phyloP scores from a whole-genome alignment of 2,888 invertebrate genomes.

The Stenoptilia bipunctidactyla region DNA sequence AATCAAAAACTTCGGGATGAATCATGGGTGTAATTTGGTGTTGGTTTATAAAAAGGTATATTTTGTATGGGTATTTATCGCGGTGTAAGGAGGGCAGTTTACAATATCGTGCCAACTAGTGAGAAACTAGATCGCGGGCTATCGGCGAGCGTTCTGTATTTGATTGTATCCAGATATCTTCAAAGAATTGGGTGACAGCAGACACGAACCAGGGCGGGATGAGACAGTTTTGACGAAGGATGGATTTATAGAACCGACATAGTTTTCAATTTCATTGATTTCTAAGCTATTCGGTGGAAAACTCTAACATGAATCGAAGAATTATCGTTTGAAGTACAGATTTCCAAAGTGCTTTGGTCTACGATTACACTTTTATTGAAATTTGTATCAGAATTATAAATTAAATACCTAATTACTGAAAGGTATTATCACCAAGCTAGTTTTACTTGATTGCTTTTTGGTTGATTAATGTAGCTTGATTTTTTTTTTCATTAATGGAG shows the following conservation, averaged over 20 bases:
- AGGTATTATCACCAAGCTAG: no score
- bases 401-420: no score
- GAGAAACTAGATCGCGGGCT: constrained; percentile 59
- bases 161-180: constrained; percentile 65
- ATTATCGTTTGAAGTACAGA: no score
- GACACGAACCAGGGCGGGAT: constrained; percentile 34
- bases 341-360: no score
- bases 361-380: no score
- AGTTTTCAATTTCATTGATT: constrained; percentile 8
- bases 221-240: constrained; percentile 28
- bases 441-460: no score
- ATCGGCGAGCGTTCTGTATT: constrained; percentile 53
- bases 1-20: background rate
- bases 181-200: constrained; percentile 37
- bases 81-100: constrained; percentile 65
- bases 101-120: constrained; percentile 65
- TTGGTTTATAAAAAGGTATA: constrained; percentile 18
- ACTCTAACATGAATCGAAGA: no score
- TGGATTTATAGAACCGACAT: background rate
- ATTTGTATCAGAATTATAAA: no score
- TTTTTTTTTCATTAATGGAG: no score
- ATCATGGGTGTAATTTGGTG: background rate
- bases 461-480: no score
- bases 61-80: constrained; percentile 40
- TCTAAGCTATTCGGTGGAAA: background rate